phyloP scores from a whole-genome alignment of 1,140 invertebrate genomes.

The Tyrophagus putrescentiae region DNA sequence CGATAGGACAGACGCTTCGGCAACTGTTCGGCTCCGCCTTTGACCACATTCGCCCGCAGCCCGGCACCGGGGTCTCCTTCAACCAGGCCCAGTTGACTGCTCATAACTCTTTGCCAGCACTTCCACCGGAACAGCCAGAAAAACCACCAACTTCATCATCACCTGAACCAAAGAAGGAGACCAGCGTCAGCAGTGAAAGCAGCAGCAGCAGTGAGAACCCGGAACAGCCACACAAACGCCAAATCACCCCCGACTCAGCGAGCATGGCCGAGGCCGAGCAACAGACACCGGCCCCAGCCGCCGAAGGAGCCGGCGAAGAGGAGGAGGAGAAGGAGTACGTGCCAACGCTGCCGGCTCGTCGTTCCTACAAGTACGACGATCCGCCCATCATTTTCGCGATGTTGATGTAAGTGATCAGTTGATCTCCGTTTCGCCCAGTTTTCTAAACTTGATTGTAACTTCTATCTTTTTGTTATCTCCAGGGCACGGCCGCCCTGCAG shows the following conservation, averaged over 20 bases:
- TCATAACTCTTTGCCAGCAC: no score
- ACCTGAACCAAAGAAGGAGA: no score
- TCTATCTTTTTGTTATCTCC: slow-evolving; percentile 9
- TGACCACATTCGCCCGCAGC: slow-evolving; percentile 36
- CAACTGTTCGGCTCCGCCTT: no score
- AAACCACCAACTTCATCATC: no score
- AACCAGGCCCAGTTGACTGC: no score
- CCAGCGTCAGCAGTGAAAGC: slow-evolving; percentile 5
- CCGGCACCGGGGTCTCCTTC: slow-evolving; percentile 30
- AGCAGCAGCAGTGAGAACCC: background rate
- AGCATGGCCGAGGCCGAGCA: slow-evolving; percentile 5
- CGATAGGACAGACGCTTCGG: slow-evolving; percentile 43
- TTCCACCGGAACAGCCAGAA: no score
- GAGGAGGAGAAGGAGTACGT: slow-evolving; percentile 49
- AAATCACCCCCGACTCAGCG: slow-evolving; percentile 13
- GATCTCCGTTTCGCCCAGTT: background rate
- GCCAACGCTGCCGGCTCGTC: slow-evolving; percentile 50
- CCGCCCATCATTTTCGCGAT: slow-evolving; percentile 67
- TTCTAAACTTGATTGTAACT: background rate
- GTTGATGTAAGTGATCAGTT: slow-evolving; percentile 45
- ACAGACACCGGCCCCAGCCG: background rate
- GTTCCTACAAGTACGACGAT: slow-evolving; percentile 37
- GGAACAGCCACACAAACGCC: slow-evolving; percentile 28
- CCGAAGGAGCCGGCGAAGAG: background rate
- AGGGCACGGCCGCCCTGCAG: slow-evolving; percentile 49